These are phyloP conservation scores for Chionis minor DNA, from an alignment of 2,113 vertebrate genomes.

Conservation along the genomic window DNA sequence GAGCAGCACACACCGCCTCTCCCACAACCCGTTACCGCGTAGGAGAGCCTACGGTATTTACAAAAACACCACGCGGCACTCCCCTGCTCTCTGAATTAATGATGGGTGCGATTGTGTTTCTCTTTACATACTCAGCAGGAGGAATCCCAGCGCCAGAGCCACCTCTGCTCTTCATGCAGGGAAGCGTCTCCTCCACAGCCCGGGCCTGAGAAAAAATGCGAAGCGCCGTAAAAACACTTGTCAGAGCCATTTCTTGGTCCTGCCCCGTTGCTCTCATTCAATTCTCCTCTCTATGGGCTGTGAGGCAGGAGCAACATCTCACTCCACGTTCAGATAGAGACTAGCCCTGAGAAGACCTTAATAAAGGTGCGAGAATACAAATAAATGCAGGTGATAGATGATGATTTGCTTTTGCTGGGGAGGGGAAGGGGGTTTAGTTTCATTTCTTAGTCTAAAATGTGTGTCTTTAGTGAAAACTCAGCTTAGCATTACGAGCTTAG, in stretches of 20 bases:
- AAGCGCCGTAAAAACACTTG: not conserved
- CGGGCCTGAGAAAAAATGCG: not conserved
- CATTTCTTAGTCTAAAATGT: not conserved
- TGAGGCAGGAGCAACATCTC: not conserved
- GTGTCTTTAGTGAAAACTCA: not conserved
- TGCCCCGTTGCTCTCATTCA: not conserved
- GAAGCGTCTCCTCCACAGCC: not conserved
- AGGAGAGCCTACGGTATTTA: not conserved
- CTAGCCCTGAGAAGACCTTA: not conserved
- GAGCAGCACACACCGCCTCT: not conserved
- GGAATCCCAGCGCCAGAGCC: not conserved
- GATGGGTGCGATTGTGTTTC: not conserved
- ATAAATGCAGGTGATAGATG: not conserved
- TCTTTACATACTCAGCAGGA: not conserved
- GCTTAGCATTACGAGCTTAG: not conserved
- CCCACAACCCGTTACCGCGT: not conserved
- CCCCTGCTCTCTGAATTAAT: not conserved
- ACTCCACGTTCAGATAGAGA: no score
- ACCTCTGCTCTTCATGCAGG: not conserved
- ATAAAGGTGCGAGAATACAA: not conserved
- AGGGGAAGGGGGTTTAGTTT: not conserved
- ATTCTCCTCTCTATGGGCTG: not conserved
- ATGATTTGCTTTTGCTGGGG: not conserved
- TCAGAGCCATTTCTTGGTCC: not conserved
- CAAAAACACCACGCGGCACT: not conserved